A percentile compares a stretch with the other conserved stretches of the same genome.
Evolutionary conservation across 2,113 vertebrate genomes (phyloP).

Genomic region (Ciconia boyciana): DNA sequence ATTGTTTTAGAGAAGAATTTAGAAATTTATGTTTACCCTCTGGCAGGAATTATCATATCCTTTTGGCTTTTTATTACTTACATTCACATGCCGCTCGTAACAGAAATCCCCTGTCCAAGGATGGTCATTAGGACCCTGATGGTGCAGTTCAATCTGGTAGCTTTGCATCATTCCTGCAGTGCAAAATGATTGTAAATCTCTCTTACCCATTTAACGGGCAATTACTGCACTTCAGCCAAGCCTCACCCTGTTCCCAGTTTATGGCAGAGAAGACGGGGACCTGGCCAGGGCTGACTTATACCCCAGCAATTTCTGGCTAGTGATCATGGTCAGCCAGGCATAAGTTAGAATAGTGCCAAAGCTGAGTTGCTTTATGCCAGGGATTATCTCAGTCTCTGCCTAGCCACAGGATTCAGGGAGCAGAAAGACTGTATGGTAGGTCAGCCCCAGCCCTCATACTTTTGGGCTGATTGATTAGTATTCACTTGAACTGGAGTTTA

Average conservation of each 20-base stretch:
- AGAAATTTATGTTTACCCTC: not conserved
- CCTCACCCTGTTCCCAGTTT: not conserved
- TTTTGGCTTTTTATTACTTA: not conserved
- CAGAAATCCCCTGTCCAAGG: not conserved
- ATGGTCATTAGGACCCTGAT: not conserved
- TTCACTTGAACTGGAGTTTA: not conserved
- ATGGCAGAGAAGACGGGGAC: not conserved
- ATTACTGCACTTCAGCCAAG: not conserved
- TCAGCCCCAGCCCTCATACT: not conserved
- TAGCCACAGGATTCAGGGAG: not conserved
- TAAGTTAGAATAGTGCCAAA: not conserved
- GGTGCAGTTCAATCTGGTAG: not conserved
- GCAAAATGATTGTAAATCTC: not conserved
- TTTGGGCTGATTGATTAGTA: not conserved
- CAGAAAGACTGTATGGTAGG: not conserved
- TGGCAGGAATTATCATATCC: not conserved
- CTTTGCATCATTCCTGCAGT: not conserved
- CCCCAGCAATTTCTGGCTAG: conserved; percentile 13
- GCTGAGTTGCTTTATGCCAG: not conserved
- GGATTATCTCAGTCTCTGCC: conserved; percentile 22
- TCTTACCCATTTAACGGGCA: not conserved
- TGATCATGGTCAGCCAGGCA: not conserved
- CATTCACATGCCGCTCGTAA: fast-evolving
- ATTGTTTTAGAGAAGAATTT: not conserved
- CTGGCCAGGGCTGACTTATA: not conserved